Conservation (phyloP, 1,140 invertebrate genomes). For the Meloidogyne floridensis region DNA sequence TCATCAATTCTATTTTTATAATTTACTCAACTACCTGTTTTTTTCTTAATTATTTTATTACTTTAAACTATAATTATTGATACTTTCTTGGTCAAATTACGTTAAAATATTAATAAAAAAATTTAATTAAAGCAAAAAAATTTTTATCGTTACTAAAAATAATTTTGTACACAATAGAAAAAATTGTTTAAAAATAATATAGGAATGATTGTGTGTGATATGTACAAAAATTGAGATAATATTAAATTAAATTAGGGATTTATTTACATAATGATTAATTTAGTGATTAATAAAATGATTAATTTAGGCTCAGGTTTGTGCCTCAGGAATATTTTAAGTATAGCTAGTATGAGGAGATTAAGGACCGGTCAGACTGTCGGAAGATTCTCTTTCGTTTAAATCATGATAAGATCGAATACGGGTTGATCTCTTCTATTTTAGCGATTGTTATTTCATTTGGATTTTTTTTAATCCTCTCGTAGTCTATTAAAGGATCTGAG, state of each 20-base stretch:
- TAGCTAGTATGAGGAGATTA: too few species aligned
- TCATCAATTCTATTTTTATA: neutral
- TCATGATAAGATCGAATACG: too few species aligned
- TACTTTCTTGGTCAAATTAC: neutral
- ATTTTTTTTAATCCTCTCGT: too few species aligned
- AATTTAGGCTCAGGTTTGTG: too few species aligned
- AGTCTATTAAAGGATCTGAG: too few species aligned
- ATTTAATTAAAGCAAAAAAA: too few species aligned
- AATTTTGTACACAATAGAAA: slow-evolving; percentile 4
- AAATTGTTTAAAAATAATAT: neutral
- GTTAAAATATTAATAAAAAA: neutral
- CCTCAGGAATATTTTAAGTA: too few species aligned
- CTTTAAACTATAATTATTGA: neutral
- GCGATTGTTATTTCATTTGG: too few species aligned
- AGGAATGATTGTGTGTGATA: neutral
- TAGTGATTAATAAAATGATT: too few species aligned
- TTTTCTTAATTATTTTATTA: slow-evolving; percentile 6
- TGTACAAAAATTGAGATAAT: neutral
- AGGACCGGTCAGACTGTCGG: too few species aligned
- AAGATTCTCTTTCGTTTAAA: too few species aligned
- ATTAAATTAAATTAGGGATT: neutral
- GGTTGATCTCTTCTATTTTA: too few species aligned
- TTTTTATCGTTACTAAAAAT: neutral
- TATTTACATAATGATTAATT: neutral
- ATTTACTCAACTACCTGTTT: neutral